Percentiles rank a stretch among this genome's conserved stretches.
Conservation (phyloP, 2,113 vertebrate genomes). For the Phalacrocorax aristotelis region DNA sequence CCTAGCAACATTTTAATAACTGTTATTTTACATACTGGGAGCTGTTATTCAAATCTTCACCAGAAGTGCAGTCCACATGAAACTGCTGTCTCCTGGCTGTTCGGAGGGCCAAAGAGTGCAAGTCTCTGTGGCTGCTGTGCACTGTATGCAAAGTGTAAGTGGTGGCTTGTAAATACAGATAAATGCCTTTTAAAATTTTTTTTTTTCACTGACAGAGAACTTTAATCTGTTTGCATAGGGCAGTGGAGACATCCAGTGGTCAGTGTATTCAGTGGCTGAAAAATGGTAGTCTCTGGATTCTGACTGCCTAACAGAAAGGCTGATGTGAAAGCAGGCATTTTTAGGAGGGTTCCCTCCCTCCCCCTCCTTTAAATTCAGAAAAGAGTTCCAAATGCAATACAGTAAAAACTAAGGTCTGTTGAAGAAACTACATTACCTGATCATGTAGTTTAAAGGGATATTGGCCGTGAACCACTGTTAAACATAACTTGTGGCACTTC, state of each 20-base stretch:
- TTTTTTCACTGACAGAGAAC: neutral
- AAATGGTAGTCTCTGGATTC: neutral
- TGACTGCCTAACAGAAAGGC: neutral
- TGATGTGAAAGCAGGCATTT: neutral
- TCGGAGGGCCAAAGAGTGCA: neutral
- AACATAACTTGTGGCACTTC: neutral
- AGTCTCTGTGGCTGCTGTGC: neutral
- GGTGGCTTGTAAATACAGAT: neutral
- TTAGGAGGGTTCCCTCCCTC: neutral
- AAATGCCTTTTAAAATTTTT: neutral
- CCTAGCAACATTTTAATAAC: neutral
- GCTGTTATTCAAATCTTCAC: neutral
- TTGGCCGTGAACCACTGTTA: neutral
- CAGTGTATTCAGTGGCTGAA: neutral
- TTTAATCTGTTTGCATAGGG: neutral
- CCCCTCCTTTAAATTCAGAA: neutral
- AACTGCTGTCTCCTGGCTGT: neutral
- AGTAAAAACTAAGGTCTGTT: neutral
- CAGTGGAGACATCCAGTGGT: constrained; percentile 63
- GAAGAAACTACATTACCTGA: neutral
- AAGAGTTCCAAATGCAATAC: neutral
- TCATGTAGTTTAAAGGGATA: neutral
- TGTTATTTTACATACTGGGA: neutral
- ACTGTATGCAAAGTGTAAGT: neutral
- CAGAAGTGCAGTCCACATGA: neutral